A percentile compares a stretch with the other conserved stretches of the same genome.
phyloP scores from a whole-genome alignment of 1,140 invertebrate species.

The Notospermus geniculatus region DNA sequence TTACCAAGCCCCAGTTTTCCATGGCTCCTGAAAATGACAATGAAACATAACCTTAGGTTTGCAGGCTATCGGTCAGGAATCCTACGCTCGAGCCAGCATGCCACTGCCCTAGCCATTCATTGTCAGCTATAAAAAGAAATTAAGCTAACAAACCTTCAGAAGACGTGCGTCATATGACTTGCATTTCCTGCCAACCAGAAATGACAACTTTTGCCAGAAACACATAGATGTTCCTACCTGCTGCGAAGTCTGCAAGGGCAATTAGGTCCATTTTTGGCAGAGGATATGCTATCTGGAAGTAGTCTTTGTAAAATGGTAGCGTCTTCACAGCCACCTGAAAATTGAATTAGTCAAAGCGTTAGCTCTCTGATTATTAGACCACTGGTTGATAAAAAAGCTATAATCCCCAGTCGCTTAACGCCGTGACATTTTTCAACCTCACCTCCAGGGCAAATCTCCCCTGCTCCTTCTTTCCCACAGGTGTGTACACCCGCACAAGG shows the following conservation, averaged over 20 bases:
- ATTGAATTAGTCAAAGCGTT: slow-evolving; percentile 12
- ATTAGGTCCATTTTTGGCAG: slow-evolving; percentile 94
- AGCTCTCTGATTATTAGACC: too few relatives aligned
- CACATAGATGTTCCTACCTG: slow-evolving; percentile 35
- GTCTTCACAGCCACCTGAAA: slow-evolving; percentile 62
- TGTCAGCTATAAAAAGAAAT: too few relatives aligned
- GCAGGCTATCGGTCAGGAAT: too few relatives aligned
- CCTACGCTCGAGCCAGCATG: too few relatives aligned
- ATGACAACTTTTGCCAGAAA: neutral
- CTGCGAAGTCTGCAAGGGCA: slow-evolving; percentile 80
- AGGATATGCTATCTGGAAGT: slow-evolving; percentile 93
- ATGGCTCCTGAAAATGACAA: slow-evolving; percentile 77
- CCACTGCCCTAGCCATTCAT: too few relatives aligned
- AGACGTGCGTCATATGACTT: too few relatives aligned
- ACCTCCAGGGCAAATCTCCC: slow-evolving; percentile 83
- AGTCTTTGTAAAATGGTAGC: slow-evolving; percentile 89
- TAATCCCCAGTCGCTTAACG: too few relatives aligned
- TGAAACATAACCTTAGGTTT: too few relatives aligned
- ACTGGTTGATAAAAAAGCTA: too few relatives aligned
- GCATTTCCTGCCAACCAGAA: too few relatives aligned
- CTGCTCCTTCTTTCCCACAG: slow-evolving; percentile 86
- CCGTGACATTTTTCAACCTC: slow-evolving; percentile 22
- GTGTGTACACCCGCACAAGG: slow-evolving; percentile 86
- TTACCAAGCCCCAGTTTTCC: slow-evolving; percentile 92
- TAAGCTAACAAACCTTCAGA: too few relatives aligned